These are phyloP conservation scores for Quiscalus mexicanus DNA, from an alignment of 2,113 vertebrate species.

Conservation along the genomic window DNA sequence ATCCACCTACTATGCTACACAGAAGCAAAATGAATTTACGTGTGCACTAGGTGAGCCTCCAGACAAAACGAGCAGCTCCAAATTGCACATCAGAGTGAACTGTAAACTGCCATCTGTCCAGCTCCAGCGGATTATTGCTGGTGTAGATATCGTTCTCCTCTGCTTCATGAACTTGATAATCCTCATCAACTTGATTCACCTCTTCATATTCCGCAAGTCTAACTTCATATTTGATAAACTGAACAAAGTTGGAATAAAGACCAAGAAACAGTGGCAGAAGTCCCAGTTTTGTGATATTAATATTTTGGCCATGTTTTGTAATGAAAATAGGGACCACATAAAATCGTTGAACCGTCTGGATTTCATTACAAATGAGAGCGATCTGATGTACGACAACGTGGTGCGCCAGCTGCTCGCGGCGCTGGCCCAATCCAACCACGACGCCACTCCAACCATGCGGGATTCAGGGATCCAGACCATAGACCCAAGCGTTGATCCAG, in stretches of 20 bases:
- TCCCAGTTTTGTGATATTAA: conserved; percentile 99
- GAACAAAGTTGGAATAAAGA: conserved; percentile 98
- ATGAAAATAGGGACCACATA: conserved; percentile 98
- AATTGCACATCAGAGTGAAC: conserved; percentile 86
- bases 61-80: conserved; percentile 84
- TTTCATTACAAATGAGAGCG: conserved; percentile 98
- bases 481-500: conserved; percentile 89
- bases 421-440: conserved; percentile 95
- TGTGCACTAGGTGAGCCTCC: conserved; percentile 91
- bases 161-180: conserved; percentile 97
- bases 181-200: conserved; percentile 91
- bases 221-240: conserved; percentile 99
- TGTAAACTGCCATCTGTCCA: conserved; percentile 96
- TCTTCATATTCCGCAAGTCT: conserved; percentile 98
- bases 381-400: conserved; percentile 99
- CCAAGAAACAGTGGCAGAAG: conserved; percentile 94
- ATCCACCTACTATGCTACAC: conserved; percentile 92
- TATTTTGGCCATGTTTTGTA: conserved; percentile 98
- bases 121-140: conserved; percentile 95
- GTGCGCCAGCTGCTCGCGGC: conserved; percentile 96
- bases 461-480: conserved; percentile 92
- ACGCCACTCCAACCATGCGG: conserved; percentile 91
- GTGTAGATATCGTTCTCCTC: conserved; percentile 90
- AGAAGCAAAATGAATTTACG: conserved; percentile 97
- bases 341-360: conserved; percentile 97